These are phyloP conservation scores for Molorchus minor DNA, from an alignment of 2,888 invertebrate species.

Conservation along the genomic window DNA sequence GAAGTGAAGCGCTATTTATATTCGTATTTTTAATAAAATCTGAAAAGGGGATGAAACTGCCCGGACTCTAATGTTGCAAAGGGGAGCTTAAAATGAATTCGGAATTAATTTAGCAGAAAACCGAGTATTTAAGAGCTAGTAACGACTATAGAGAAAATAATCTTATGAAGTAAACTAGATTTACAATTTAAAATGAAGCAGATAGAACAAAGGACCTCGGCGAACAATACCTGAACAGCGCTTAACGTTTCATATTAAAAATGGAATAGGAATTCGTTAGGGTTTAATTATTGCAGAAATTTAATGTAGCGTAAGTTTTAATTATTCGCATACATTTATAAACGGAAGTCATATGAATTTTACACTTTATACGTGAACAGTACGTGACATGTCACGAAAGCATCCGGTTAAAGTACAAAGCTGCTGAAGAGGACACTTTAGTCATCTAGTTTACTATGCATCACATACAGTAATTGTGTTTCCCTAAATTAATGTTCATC, in stretches of 20 bases:
- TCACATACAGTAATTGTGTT: background rate
- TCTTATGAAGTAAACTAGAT: conserved; percentile 36
- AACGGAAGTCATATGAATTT: conserved; percentile 10
- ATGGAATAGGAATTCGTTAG: background rate
- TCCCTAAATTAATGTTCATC: background rate
- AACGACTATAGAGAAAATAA: conserved; percentile 44
- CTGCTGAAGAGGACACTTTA: background rate
- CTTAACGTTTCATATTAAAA: conserved; percentile 11
- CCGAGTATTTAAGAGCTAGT: conserved; percentile 49
- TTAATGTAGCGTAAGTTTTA: conserved; percentile 4
- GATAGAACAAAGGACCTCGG: conserved; percentile 7
- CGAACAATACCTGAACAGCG: conserved; percentile 6
- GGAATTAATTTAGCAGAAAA: conserved; percentile 58
- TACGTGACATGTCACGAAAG: conserved; percentile 1
- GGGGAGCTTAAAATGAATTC: conserved; percentile 53
- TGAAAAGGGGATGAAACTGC: conserved; percentile 32
- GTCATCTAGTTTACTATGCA: background rate
- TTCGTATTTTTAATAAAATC: conserved; percentile 50
- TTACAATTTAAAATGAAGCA: conserved; percentile 5
- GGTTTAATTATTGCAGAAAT: conserved; percentile 9
- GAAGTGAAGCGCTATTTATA: conserved; percentile 35
- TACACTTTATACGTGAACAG: conserved; percentile 3
- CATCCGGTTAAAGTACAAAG: no score
- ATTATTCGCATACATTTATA: conserved; percentile 9
- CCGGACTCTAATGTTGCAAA: conserved; percentile 40